These are phyloP conservation scores for Oikopleura vanhoeffeni DNA, from an alignment of 23 tunicate genomes.

Conservation along the genomic window DNA sequence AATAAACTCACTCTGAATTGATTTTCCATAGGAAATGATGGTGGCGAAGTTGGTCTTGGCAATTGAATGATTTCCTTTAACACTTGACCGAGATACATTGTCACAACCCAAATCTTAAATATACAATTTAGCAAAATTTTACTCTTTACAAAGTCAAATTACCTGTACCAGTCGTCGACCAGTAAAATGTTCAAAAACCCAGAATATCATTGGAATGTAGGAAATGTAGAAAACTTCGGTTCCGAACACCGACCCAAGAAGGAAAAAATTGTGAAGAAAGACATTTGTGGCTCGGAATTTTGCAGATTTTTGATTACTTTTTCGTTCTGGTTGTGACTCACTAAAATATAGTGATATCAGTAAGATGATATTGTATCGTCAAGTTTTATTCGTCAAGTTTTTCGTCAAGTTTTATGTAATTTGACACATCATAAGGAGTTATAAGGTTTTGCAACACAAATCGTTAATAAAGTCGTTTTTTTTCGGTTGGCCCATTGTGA, in stretches of 20 bases:
- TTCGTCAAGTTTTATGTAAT: too few relatives aligned
- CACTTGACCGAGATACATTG: constrained; percentile 96
- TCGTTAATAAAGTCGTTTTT: too few relatives aligned
- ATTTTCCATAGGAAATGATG: constrained; percentile 62
- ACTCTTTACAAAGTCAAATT: background rate
- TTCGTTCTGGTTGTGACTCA: constrained; percentile 16
- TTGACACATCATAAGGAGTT: too few relatives aligned
- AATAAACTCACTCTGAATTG: background rate
- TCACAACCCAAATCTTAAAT: constrained; percentile 55
- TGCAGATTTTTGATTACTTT: background rate
- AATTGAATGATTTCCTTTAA: constrained; percentile 57
- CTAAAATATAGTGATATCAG: too few relatives aligned
- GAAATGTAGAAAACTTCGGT: constrained; percentile 73
- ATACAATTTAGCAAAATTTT: background rate
- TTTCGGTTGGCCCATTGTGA: too few relatives aligned
- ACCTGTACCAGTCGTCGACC: constrained; percentile 51
- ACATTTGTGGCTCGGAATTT: constrained; percentile 38
- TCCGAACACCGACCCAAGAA: constrained; percentile 53
- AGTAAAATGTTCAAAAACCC: constrained; percentile 53
- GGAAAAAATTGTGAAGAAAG: constrained; percentile 43
- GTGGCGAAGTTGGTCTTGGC: constrained; percentile 79
- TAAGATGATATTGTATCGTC: too few relatives aligned
- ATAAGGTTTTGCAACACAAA: too few relatives aligned
- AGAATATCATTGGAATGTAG: constrained; percentile 48
- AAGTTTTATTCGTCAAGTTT: too few relatives aligned